Conservation (phyloP, 2,797 vertebrate species). For the Myoxocephalus aenaeus region DNA sequence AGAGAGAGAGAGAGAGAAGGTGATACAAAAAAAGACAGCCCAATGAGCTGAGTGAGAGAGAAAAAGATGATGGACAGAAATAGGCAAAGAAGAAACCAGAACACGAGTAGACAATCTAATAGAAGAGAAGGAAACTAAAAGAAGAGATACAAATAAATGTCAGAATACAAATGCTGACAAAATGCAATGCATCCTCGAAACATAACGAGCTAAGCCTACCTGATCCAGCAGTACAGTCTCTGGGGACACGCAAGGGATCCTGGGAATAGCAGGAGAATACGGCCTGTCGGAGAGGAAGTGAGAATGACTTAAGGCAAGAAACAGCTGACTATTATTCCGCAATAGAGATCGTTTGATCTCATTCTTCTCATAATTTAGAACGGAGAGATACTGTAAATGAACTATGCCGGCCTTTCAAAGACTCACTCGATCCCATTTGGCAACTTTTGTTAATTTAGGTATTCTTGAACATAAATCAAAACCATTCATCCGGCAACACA, state of each 20-base stretch:
- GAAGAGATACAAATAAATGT: constrained; percentile 7
- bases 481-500: neutral
- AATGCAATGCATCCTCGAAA: constrained; percentile 3
- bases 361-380: neutral
- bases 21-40: neutral
- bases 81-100: neutral
- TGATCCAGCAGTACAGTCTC: constrained; percentile 91
- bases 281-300: constrained; percentile 78
- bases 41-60: neutral
- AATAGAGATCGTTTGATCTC: neutral
- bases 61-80: neutral
- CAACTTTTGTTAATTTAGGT: neutral
- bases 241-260: constrained; percentile 92
- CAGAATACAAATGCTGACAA: constrained; percentile 14
- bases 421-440: neutral
- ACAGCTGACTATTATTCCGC: neutral
- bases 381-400: neutral
- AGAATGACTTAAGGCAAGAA: constrained; percentile 24
- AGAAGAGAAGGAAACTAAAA: neutral
- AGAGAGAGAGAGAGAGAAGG: constrained; percentile 6
- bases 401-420: neutral
- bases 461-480: neutral
- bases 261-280: constrained; percentile 92
- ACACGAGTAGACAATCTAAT: neutral
- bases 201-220: constrained; percentile 67